Evolutionary conservation across 1,140 invertebrate species (phyloP).

Genomic region (Lamellibrachia luymesi): DNA sequence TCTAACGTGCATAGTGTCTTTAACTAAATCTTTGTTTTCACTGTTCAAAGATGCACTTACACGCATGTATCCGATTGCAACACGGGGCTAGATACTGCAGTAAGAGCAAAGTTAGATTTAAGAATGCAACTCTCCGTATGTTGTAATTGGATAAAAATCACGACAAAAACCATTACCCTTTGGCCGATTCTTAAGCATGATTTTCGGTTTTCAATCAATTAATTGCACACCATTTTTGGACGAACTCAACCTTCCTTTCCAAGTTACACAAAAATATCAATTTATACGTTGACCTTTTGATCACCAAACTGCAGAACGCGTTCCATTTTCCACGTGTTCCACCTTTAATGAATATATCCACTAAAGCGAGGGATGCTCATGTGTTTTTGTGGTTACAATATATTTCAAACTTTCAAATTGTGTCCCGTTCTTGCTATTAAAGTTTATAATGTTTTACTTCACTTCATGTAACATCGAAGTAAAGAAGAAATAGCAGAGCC

Average conservation of each 20-base stretch:
- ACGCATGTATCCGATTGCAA: background rate
- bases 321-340: background rate
- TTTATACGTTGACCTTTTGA: background rate
- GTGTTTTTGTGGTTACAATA: background rate
- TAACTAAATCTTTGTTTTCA: background rate
- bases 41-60: background rate
- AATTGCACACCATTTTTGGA: background rate
- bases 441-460: background rate
- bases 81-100: too few relatives aligned
- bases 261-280: background rate
- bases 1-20: background rate
- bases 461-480: background rate
- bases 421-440: background rate
- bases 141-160: background rate
- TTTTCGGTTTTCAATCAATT: background rate
- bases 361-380: background rate
- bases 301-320: background rate
- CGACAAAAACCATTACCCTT: background rate
- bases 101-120: too few relatives aligned
- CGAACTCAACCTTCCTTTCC: background rate
- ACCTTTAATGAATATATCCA: background rate
- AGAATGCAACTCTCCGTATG: too few relatives aligned
- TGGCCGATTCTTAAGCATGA: background rate
- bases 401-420: background rate
- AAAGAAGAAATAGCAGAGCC: background rate